Base-by-base conservation (phyloP, 2,797 vertebrate genomes). In the Crenuchus spilurus region DNA sequence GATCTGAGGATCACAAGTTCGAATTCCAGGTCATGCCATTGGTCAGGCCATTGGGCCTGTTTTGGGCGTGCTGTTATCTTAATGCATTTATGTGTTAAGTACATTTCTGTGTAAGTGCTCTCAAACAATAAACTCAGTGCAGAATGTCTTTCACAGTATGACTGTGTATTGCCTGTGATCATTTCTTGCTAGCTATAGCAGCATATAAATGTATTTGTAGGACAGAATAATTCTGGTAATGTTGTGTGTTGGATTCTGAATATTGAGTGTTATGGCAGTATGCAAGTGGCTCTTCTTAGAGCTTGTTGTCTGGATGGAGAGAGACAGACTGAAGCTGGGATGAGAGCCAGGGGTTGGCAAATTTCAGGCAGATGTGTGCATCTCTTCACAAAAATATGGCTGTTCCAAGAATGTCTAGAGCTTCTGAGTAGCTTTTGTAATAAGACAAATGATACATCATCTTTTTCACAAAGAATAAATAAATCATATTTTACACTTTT, bases 321-420 rank as follows among this genome's bases (percentile, higher is more conserved):
- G 18, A 70, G 74, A 55, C 51, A 24, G 66, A 24, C 74, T 54
- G 18, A 63, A 37, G 74, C 74, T 52, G 74, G 74, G 74, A 76
- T 64, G 52, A 44, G 16, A 70, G 74, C 74, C 74, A 76, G 44
- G 35, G 39, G 49, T 51, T 64, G 74, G 74, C 67, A 76, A 55
- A 64, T 76, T 70, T 70, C 58, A 70, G 24, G 58, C 49, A 20
- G 66, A 57, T 62, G 20, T 64, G 49, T 16, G 18, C 41, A 49
- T 70, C 66, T 64, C 58, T 76, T 70, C 49, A 61, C 39, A 63
- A 35, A 39, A 76, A 51, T n/a, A n/a, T 57, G 58, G 58, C 62
- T 76, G 74, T 70, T 76, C 67, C 35, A 26, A 70, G 65, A 76
- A 70, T 76, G 74, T 70, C 74, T 70, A 70, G 68, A 58, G 74